Conservation (phyloP, 2,797 vertebrate genomes). For the Gambusia yucatana region DNA sequence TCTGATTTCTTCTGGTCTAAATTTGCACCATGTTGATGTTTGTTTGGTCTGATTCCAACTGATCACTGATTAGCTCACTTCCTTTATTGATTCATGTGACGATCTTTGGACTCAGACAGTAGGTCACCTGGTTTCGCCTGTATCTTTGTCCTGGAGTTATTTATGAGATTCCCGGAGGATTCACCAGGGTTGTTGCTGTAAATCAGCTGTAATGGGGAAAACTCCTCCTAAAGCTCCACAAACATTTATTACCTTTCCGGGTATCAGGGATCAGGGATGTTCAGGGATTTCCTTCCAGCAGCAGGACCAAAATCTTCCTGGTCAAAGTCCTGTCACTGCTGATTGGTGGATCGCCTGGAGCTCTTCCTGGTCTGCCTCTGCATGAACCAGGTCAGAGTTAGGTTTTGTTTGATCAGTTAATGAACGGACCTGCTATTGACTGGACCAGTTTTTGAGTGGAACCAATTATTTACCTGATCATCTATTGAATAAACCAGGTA, state of each 20-base stretch:
- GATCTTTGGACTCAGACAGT: not conserved
- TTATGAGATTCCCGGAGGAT: not conserved
- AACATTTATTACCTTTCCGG: not conserved
- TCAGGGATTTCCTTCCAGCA: not conserved
- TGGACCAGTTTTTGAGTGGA: not conserved
- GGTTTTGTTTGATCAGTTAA: not conserved
- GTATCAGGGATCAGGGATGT: not conserved
- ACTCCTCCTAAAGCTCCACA: not conserved
- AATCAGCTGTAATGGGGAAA: not conserved
- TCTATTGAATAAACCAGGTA: not conserved
- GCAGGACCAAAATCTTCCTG: not conserved
- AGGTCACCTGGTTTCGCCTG: slow-evolving; percentile 1
- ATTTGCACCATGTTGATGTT: not conserved
- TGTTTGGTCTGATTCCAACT: not conserved
- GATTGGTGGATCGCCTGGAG: not conserved
- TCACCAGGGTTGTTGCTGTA: not conserved
- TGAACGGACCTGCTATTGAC: not conserved
- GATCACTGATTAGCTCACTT: not conserved
- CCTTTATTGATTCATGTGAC: not conserved
- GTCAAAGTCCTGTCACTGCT: not conserved
- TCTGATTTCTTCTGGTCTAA: not conserved
- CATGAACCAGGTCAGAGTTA: not conserved
- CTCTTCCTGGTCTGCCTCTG: not conserved
- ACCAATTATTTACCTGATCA: not conserved
- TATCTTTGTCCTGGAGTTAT: not conserved